Evolutionary conservation across 2,113 vertebrate species (phyloP).

Genomic region (Centrocercus urophasianus): DNA sequence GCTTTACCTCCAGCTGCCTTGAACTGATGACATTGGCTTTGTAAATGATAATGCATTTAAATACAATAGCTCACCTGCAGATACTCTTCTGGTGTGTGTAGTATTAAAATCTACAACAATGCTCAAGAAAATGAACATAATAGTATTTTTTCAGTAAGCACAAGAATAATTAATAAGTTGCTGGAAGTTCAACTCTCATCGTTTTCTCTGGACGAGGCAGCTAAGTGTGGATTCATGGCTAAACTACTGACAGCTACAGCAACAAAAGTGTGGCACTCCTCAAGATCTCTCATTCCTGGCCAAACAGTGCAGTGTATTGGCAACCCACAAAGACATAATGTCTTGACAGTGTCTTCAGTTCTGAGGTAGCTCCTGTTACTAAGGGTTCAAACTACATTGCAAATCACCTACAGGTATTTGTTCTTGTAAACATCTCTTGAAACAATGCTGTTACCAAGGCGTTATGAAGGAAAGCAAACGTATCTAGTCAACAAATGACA

Average conservation of each 20-base stretch:
- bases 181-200: slow-evolving; percentile 46
- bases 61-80: not conserved
- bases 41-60: not conserved
- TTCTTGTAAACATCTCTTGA: not conserved
- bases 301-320: not conserved
- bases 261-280: not conserved
- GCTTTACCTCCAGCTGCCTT: not conserved
- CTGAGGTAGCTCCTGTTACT: not conserved
- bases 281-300: not conserved
- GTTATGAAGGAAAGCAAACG: not conserved
- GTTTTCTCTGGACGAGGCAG: not conserved
- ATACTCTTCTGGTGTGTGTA: not conserved
- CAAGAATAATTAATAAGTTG: slow-evolving; percentile 29
- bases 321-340: not conserved
- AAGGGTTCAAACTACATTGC: not conserved
- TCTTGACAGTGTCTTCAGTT: not conserved
- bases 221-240: not conserved
- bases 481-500: not conserved
- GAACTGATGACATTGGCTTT: not conserved
- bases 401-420: not conserved
- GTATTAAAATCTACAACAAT: slow-evolving; percentile 6
- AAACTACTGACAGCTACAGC: slow-evolving; percentile 1
- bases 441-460: not conserved
- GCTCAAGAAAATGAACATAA: not conserved
- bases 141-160: not conserved